These are phyloP conservation scores for Ariopsis seemanni DNA, from an alignment of 2,113 vertebrate genomes.

Conservation along the genomic window DNA sequence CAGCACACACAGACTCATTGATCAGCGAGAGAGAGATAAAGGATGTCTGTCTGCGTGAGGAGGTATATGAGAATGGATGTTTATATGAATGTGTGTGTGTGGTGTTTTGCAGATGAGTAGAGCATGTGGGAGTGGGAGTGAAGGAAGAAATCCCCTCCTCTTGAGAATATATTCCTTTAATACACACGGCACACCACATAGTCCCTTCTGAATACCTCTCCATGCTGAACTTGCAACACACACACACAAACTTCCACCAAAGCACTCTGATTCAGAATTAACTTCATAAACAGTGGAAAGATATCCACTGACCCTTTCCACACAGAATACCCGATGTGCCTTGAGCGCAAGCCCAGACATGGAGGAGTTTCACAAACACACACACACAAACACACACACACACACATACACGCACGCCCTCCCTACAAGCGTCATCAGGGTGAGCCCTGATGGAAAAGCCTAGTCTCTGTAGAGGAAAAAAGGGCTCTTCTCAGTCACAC, in stretches of 20 bases:
- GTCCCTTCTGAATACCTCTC: constrained; percentile 38
- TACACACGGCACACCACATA: constrained; percentile 36
- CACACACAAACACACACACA: constrained; percentile 11
- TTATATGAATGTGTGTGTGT: constrained; percentile 24
- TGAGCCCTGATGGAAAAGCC: constrained; percentile 37
- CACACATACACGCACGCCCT: constrained; percentile 5
- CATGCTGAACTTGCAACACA: constrained; percentile 13
- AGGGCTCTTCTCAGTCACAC: constrained; percentile 29
- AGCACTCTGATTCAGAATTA: constrained; percentile 1
- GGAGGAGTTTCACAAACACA: constrained; percentile 24
- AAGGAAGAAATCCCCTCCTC: constrained; percentile 46
- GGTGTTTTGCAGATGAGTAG: constrained; percentile 25
- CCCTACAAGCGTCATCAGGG: constrained; percentile 46
- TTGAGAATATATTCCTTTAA: constrained; percentile 22
- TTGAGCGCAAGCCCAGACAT: constrained; percentile 33
- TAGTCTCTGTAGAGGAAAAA: constrained; percentile 33
- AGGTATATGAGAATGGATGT: constrained; percentile 7
- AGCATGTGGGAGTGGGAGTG: neutral
- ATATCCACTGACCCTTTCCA: constrained; percentile 18
- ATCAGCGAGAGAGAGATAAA: constrained; percentile 22
- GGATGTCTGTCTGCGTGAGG: constrained; percentile 11
- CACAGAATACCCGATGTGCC: constrained; percentile 30
- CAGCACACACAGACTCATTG: constrained; percentile 34
- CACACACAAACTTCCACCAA: constrained; percentile 8
- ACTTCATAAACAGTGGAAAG: constrained; percentile 33